Conservation (phyloP, 2,113 vertebrate genomes). For the Macquaria ambigua region DNA sequence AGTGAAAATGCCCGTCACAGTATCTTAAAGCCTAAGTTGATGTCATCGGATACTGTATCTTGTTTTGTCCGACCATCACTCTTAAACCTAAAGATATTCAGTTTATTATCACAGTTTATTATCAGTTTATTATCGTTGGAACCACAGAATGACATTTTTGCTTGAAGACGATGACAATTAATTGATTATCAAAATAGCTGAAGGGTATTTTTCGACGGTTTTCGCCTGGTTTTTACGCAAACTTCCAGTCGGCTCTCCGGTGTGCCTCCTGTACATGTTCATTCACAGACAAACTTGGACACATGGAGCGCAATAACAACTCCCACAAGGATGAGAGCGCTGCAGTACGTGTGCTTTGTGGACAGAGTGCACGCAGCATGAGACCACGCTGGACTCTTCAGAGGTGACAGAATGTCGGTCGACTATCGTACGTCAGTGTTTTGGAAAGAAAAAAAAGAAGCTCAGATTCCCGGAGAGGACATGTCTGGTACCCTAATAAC, state of each 20-base stretch:
- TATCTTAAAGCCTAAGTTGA: too few species aligned
- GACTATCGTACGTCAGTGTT: background rate
- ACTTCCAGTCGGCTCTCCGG: background rate
- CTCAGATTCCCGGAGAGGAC: background rate
- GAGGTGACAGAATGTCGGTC: too few species aligned
- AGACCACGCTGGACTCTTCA: too few species aligned
- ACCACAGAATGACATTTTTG: too few species aligned
- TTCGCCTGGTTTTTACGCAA: background rate
- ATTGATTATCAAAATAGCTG: too few species aligned
- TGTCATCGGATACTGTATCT: too few species aligned
- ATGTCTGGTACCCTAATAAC: too few species aligned
- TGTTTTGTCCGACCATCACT: background rate
- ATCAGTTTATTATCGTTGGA: background rate
- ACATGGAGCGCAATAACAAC: background rate
- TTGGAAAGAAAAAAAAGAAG: background rate
- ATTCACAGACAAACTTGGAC: background rate
- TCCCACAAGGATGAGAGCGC: background rate
- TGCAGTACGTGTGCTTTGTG: background rate
- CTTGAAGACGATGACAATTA: too few species aligned
- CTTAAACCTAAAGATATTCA: background rate
- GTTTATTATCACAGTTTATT: too few species aligned
- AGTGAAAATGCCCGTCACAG: too few species aligned
- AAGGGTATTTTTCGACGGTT: too few species aligned
- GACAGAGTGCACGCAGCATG: too few species aligned
- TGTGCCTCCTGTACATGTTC: background rate